These are phyloP conservation scores for Ennomos erosarius DNA, from an alignment of 2,888 invertebrate species.

Conservation along the genomic window DNA sequence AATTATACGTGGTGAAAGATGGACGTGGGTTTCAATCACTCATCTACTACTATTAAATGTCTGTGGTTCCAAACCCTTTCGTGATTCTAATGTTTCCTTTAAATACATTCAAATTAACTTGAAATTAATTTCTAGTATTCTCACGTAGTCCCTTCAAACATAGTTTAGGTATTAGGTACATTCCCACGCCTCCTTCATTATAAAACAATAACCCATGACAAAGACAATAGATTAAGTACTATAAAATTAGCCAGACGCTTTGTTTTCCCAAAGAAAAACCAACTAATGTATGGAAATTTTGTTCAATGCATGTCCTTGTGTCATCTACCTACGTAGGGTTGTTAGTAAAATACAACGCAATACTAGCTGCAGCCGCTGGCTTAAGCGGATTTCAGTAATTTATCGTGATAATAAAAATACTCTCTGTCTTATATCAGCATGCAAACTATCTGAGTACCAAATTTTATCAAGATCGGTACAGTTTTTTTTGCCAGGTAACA, in stretches of 20 bases:
- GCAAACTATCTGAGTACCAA: no score
- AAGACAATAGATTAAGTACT: constrained; percentile 46
- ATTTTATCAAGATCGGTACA: no score
- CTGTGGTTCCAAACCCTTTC: no score
- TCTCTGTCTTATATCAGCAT: no score
- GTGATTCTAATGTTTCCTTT: no score
- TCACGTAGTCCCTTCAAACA: constrained; percentile 42
- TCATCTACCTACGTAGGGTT: constrained; percentile 7
- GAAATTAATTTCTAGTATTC: constrained; percentile 6
- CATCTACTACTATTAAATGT: no score
- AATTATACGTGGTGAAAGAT: no score
- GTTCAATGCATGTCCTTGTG: constrained; percentile 43
- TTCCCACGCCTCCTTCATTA: constrained; percentile 51
- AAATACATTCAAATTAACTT: constrained; percentile 1
- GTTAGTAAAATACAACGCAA: no score
- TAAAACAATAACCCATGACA: constrained; percentile 49
- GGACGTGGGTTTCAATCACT: no score
- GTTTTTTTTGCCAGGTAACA: no score
- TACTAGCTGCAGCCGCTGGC: constrained; percentile 8
- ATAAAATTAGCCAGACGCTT: constrained; percentile 41
- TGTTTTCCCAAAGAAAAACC: constrained; percentile 60
- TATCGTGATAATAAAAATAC: no score
- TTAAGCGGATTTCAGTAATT: no score
- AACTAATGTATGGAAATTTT: constrained; percentile 53
- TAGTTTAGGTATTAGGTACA: constrained; percentile 38